Evolutionary conservation across 2,797 vertebrate species (phyloP).

Genomic region (Alosa sapidissima): DNA sequence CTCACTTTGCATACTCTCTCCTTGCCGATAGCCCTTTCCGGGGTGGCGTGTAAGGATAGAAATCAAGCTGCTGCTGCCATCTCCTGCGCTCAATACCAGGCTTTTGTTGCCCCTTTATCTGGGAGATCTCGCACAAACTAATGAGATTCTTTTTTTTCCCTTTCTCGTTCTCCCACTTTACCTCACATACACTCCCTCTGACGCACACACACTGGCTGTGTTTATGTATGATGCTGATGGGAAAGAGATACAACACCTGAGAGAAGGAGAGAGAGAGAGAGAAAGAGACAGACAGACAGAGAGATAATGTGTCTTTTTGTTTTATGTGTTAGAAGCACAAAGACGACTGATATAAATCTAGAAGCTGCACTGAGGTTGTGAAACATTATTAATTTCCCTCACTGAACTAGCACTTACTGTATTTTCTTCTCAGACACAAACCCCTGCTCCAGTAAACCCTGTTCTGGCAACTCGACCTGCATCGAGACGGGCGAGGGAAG

Average conservation of each 20-base stretch:
- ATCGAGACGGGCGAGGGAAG: conserved; percentile 80
- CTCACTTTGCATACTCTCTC: not conserved
- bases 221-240: not conserved
- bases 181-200: not conserved
- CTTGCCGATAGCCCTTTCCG: not conserved
- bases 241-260: not conserved
- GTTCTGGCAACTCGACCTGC: conserved; percentile 86
- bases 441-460: conserved; percentile 82
- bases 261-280: not conserved
- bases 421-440: conserved; percentile 74
- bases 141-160: not conserved
- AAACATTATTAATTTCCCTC: not conserved
- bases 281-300: not conserved
- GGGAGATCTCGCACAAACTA: conserved; percentile 2
- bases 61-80: not conserved
- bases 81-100: not conserved
- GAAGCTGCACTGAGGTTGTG: not conserved
- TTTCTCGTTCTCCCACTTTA: not conserved
- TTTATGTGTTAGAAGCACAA: not conserved
- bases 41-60: not conserved
- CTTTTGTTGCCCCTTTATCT: not conserved
- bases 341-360: not conserved
- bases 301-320: not conserved
- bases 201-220: not conserved
- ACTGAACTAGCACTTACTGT: not conserved